Evolutionary conservation across 2,888 invertebrate genomes (phyloP).

Genomic region (Gymnocheta viridis): DNA sequence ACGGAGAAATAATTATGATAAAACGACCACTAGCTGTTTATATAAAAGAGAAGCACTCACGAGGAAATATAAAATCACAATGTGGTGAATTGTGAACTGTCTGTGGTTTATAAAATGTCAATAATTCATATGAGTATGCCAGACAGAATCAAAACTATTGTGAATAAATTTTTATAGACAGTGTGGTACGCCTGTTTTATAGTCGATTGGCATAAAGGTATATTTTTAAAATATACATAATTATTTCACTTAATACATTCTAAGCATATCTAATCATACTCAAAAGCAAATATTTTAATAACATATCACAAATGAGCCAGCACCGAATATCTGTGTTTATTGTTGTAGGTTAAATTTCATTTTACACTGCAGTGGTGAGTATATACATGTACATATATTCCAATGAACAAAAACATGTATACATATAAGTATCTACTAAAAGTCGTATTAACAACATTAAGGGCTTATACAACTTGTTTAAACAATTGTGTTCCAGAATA

Average conservation of each 20-base stretch:
- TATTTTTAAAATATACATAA: background rate
- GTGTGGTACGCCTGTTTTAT: background rate
- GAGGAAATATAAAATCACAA: conserved; percentile 52
- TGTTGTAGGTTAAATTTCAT: background rate
- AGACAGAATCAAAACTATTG: conserved; percentile 45
- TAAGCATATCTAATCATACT: background rate
- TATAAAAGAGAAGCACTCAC: conserved; percentile 52
- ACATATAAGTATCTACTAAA: background rate
- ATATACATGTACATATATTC: background rate
- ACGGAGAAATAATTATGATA: conserved; percentile 26
- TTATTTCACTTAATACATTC: background rate
- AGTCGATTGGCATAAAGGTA: background rate
- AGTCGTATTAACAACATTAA: background rate
- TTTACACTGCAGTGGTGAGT: conserved; percentile 29
- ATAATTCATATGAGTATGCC: conserved; percentile 26
- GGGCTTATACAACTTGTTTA: background rate
- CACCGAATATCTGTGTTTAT: background rate
- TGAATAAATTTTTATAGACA: conserved; percentile 45
- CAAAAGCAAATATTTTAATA: background rate
- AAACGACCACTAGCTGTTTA: conserved; percentile 31
- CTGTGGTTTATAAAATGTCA: conserved; percentile 56
- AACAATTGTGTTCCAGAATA: too few relatives aligned
- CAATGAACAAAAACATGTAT: background rate
- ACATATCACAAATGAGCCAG: background rate
- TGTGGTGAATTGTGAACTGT: conserved; percentile 61